Conservation (phyloP, 1,140 invertebrate genomes). For the Metopolophium dirhodum region DNA sequence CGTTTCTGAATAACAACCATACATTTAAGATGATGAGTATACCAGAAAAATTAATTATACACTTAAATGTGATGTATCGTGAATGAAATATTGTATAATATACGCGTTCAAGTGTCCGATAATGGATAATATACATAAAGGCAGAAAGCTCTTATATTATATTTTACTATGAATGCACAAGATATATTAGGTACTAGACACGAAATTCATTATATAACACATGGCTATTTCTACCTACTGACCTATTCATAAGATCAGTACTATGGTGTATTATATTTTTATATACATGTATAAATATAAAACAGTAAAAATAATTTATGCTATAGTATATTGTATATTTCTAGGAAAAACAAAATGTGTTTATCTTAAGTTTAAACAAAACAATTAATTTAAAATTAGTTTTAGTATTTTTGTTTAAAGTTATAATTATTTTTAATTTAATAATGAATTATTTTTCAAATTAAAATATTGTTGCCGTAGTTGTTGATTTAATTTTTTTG, state of each 20-base stretch:
- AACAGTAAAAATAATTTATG: slow-evolving; percentile 19
- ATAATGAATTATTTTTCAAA: background rate
- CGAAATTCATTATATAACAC: background rate
- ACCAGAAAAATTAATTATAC: background rate
- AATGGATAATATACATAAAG: background rate
- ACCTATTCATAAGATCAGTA: background rate
- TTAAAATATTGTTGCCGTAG: background rate
- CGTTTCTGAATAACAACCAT: background rate
- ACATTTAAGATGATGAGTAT: background rate
- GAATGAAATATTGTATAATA: background rate
- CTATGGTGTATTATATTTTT: background rate
- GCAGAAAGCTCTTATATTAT: background rate
- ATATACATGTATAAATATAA: background rate
- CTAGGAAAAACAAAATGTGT: background rate
- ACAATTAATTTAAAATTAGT: background rate
- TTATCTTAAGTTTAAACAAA: background rate
- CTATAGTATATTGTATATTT: too few species aligned
- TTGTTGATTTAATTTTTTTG: background rate
- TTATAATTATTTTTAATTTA: background rate
- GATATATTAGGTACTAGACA: background rate
- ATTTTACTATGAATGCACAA: background rate
- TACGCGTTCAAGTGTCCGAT: background rate
- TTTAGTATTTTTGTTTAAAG: background rate
- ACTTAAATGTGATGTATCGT: background rate
- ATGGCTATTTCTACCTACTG: slow-evolving; percentile 2